Base-by-base conservation (phyloP, 2,797 vertebrate genomes). In the Eidolon dupreanum region DNA sequence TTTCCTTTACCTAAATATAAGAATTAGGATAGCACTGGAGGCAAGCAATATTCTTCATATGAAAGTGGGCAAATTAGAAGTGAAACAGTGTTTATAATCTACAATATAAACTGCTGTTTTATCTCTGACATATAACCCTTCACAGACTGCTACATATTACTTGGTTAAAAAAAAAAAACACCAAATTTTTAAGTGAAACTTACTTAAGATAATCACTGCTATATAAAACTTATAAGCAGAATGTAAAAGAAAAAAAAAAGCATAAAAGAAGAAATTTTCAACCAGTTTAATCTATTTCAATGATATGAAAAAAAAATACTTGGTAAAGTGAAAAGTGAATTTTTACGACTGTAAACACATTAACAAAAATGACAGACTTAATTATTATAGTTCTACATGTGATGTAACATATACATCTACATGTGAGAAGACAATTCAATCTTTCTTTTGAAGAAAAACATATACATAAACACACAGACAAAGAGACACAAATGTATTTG, bases 391-490 rank as follows among this genome's bases (percentile, higher is more conserved):
- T 87, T 96, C 85, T 94, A 91, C 97, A 97, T 96, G 95, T 93
- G 97, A 97, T 97, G 97, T 91, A 93, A 96, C 83, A 96, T 28
- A 83, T 93, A 90, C 93, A 97, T 96, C 97, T 94, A 94, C 97
- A 97, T 95, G 94, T 90, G 95, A 82, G 87, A 97, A 71, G 77
- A 95, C 86, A 95, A 95, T 33, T 87, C 92, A 95, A 16, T 95
- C 95, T 97, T 96, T 94, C 93, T 92, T 95, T 82, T 88, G 90
- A 94, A 94, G 59, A 89, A 92, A 93, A 96, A 97, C 93, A 96
- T 83, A 83, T 85, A 98, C 92, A 97, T 84, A 92, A 93, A 97
- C 97, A 98, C 96, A 98, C 81, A 97, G 95, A 98, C 97, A 96
- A 86, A 88, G 24, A 94, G 90, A 97, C 97, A 97, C 88, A 90